Percentiles rank a stretch among this genome's conserved stretches.
phyloP scores from a whole-genome alignment of 2,797 vertebrate species.

The Lophotriccus pileatus region DNA sequence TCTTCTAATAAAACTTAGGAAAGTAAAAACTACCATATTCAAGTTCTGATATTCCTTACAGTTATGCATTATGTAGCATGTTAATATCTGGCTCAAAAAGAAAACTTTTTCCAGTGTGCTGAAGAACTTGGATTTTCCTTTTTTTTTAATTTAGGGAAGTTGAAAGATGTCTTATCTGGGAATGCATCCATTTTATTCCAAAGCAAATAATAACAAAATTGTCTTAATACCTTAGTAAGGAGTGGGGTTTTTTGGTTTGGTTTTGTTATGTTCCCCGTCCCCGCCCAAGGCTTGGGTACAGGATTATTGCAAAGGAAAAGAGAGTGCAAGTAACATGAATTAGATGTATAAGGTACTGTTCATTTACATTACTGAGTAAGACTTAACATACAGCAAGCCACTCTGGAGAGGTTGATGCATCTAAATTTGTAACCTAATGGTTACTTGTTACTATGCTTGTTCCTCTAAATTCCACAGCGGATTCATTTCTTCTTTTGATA shows the following conservation, averaged over 20 bases:
- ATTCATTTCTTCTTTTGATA: neutral
- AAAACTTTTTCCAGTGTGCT: neutral
- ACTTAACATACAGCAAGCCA: neutral
- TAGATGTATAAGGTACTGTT: neutral
- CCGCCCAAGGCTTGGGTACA: neutral
- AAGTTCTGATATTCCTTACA: neutral
- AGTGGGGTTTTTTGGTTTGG: neutral
- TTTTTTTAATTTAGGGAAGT: neutral
- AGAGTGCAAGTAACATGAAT: neutral
- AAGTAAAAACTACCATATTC: neutral
- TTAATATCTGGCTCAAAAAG: neutral
- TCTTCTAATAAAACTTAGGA: neutral
- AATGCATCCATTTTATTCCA: neutral
- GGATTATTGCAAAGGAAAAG: neutral
- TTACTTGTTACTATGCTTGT: neutral
- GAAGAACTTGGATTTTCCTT: neutral
- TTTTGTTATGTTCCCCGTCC: accelerated
- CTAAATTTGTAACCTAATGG: neutral
- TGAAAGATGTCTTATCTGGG: neutral
- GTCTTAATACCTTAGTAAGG: neutral
- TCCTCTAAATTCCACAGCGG: neutral
- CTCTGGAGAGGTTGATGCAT: neutral
- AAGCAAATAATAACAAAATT: neutral
- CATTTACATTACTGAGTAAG: neutral
- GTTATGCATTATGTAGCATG: neutral